Base-by-base conservation (phyloP, 2,797 vertebrate species). In the Pangasius macronema region DNA sequence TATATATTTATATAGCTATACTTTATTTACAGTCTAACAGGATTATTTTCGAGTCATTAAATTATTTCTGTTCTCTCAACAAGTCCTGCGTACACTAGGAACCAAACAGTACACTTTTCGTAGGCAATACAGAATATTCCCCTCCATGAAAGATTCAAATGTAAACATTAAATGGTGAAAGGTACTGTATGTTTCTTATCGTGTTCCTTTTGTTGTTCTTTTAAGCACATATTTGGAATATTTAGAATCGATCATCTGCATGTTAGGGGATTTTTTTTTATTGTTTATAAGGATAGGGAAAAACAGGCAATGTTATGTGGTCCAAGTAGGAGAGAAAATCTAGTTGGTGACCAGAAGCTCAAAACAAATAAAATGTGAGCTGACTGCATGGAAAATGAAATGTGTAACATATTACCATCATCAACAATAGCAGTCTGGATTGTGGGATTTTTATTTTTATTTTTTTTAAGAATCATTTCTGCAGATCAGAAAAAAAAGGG, bases 71-170 rank as follows among this genome's bases (percentile, higher is more conserved):
- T 20, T 51, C 5, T 68, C 46, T 68, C 30, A 22, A 11, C 3
- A 82, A 73, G 39, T 49, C n/a, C 16, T 55, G 57, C 51, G 24
- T 68, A 79, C 61, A 36, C 0, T 80, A 57, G 36, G 61, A 87
- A 83, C 33, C 42, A 57, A 27, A 30, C 39, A 61, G 82, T 57
- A 81, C 79, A 63, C 22, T n/a, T 42, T 7, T 30, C 2, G 2
- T 27, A 42, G 76, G 55, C 67, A 86, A 86, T 72, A 82, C 33
- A 81, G 51, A 81, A 46, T 68, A 63, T 57, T 63, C 80, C 59
- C 63, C 39, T 67, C 63, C 18, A 53, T n/a, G n/a, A 30, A 20
- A 30, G 3, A 67, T 65, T 85, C 3, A 2, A 59, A 24, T 13
- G 1, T 16, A 42, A 57, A 72, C 65, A 49, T 33, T 59, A 57